phyloP scores from a whole-genome alignment of 1,140 invertebrate species.

The Mycetomoellerius zeteki region DNA sequence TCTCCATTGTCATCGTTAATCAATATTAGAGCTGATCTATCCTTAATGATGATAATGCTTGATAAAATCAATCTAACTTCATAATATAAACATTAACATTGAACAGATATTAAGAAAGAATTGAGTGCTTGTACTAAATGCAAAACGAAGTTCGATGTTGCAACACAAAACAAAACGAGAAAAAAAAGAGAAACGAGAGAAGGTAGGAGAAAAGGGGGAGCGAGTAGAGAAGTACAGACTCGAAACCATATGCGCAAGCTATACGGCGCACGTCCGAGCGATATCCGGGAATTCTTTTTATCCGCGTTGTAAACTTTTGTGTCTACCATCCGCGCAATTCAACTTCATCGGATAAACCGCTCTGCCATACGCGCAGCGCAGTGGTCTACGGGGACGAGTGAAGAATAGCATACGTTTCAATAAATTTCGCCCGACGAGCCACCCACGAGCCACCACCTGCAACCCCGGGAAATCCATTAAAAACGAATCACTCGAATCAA shows the following conservation, averaged over 20 bases:
- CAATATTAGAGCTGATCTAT: neutral
- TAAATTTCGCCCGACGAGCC: slow-evolving; percentile 78
- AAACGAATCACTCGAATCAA: slow-evolving; percentile 66
- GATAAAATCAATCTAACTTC: neutral
- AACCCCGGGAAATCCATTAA: slow-evolving; percentile 64
- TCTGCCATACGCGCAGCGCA: slow-evolving; percentile 67
- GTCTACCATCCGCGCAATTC: slow-evolving; percentile 70
- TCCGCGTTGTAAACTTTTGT: slow-evolving; percentile 64
- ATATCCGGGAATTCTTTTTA: slow-evolving; percentile 62
- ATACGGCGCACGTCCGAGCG: slow-evolving; percentile 59
- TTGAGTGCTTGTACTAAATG: slow-evolving; percentile 28
- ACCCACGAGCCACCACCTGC: slow-evolving; percentile 41
- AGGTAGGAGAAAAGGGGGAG: neutral
- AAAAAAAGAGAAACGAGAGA: neutral
- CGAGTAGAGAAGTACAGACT: slow-evolving; percentile 43
- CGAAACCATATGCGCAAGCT: slow-evolving; percentile 59
- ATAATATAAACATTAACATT: slow-evolving; percentile 14
- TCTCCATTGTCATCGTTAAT: neutral
- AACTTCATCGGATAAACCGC: slow-evolving; percentile 71
- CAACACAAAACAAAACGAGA: slow-evolving; percentile 5
- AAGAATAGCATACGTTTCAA: slow-evolving; percentile 81
- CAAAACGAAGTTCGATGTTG: slow-evolving; percentile 32
- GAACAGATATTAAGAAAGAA: slow-evolving; percentile 22
- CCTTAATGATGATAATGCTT: neutral
- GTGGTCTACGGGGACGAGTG: slow-evolving; percentile 76